Conservation (phyloP, 2,888 invertebrate species). For the Harpalus rubripes region DNA sequence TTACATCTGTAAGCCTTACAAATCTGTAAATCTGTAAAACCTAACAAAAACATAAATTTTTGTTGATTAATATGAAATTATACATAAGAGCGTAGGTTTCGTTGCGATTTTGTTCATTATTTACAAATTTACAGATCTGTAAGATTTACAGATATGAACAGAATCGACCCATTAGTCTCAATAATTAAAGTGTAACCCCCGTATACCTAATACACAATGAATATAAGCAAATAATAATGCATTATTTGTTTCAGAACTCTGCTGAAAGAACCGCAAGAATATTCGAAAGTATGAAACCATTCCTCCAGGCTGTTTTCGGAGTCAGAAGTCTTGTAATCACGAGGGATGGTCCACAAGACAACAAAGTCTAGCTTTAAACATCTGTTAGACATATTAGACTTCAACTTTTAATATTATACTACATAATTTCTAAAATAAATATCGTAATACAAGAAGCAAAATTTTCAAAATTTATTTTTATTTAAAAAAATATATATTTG, state of each 20-base stretch:
- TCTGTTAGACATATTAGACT: neutral
- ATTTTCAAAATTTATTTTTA: neutral
- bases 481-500: neutral
- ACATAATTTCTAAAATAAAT: constrained; percentile 4
- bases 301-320: constrained; percentile 86
- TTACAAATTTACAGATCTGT: no score
- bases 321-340: constrained; percentile 81
- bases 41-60: no score
- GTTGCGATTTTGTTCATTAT: no score
- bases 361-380: constrained; percentile 40
- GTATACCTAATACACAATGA: neutral
- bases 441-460: neutral
- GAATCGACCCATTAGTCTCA: no score
- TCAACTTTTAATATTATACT: neutral
- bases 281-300: constrained; percentile 81
- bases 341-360: constrained; percentile 51
- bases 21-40: no score
- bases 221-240: neutral
- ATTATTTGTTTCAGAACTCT: constrained; percentile 50
- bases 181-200: neutral
- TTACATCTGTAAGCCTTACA: no score
- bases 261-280: constrained; percentile 59
- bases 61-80: no score
- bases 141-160: no score
- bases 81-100: no score